phyloP scores from a whole-genome alignment of 2,888 invertebrate genomes.

The Nycteola revayana region DNA sequence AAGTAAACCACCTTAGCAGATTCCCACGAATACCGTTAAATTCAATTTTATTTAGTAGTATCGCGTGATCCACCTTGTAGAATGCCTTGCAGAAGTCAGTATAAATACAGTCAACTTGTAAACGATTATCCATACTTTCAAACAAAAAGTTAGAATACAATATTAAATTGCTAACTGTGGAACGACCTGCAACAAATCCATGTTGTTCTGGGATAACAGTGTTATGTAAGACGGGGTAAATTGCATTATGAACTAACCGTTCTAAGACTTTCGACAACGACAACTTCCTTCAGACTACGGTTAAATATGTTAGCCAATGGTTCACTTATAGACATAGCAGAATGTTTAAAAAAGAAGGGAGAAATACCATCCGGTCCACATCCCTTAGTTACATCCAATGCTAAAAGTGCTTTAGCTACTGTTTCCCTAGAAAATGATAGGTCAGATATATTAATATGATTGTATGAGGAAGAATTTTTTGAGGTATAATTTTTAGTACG shows the following conservation, averaged over 20 bases:
- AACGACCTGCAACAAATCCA: not conserved
- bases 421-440: too few species aligned
- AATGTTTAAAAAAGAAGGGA: conserved; percentile 1
- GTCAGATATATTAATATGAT: too few species aligned
- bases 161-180: not conserved
- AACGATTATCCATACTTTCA: not conserved
- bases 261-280: not conserved
- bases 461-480: too few species aligned
- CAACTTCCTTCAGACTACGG: too few species aligned
- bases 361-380: conserved; percentile 1
- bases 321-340: not conserved
- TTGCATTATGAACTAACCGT: not conserved
- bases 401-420: too few species aligned
- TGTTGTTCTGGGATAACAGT: not conserved
- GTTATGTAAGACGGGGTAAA: not conserved
- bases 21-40: not conserved
- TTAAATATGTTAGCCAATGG: too few species aligned
- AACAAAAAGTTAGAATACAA: not conserved
- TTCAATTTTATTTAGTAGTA: not conserved
- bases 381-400: not conserved
- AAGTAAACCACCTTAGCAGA: not conserved
- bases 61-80: conserved; percentile 1
- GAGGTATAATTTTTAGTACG: too few species aligned
- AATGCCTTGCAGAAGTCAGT: not conserved
- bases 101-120: not conserved